A percentile compares a stretch with the other conserved stretches of the same genome.
phyloP scores from a whole-genome alignment of 2,888 invertebrate species.

The Odontomyia ornata region DNA sequence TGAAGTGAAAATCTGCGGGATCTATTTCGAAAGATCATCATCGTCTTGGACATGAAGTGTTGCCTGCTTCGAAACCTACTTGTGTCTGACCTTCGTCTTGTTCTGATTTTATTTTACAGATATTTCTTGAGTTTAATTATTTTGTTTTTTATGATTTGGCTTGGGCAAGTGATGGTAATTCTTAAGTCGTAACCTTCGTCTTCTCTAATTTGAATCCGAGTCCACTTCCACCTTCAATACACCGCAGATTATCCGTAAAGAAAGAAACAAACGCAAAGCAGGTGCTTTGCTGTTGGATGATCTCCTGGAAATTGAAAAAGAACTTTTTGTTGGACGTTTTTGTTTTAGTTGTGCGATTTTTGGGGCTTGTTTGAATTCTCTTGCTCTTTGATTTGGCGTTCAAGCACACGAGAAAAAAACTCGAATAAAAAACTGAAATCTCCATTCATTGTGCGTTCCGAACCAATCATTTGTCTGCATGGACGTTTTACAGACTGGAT shows the following conservation, averaged over 20 bases:
- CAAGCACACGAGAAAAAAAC: background rate
- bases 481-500: background rate
- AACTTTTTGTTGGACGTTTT: background rate
- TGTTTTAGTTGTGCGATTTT: background rate
- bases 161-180: background rate
- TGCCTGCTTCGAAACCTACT: background rate
- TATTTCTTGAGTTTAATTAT: background rate
- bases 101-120: background rate
- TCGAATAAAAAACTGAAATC: background rate
- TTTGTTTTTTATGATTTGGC: background rate
- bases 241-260: background rate
- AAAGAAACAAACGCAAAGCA: background rate
- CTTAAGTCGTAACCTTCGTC: background rate
- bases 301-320: slow-evolving; percentile 28
- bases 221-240: slow-evolving; percentile 8
- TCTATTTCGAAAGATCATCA: slow-evolving; percentile 12
- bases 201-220: background rate
- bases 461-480: background rate
- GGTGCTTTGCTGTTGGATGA: slow-evolving; percentile 31
- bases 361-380: background rate
- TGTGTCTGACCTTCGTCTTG: background rate
- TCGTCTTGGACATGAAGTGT: background rate
- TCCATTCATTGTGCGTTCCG: background rate
- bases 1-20: slow-evolving; percentile 18
- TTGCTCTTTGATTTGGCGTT: background rate